phyloP scores from a whole-genome alignment of 1,140 invertebrate species.

The Drosophila pandora region DNA sequence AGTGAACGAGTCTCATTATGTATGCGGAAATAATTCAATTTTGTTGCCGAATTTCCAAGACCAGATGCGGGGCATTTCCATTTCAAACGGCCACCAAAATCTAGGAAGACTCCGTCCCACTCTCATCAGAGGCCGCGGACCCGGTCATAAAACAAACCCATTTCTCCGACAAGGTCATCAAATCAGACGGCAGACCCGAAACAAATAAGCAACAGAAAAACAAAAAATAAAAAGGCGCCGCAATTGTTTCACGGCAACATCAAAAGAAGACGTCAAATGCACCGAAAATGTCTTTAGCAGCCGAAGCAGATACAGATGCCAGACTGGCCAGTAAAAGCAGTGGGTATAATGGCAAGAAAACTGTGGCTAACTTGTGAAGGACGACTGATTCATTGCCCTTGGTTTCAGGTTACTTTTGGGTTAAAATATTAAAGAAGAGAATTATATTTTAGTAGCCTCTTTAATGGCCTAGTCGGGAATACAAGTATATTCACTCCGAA shows the following conservation, averaged over 20 bases:
- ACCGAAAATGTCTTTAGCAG: conserved; percentile 58
- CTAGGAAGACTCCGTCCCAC: conserved; percentile 16
- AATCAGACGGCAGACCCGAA: conserved; percentile 45
- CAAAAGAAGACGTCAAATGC: conserved; percentile 61
- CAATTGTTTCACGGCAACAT: conserved; percentile 64
- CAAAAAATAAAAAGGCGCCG: conserved; percentile 19
- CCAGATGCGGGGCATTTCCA: conserved; percentile 35
- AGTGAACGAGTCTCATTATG: conserved; percentile 17
- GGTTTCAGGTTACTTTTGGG: neutral
- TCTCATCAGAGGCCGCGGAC: neutral
- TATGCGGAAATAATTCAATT: conserved; percentile 39
- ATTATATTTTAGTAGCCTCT: too few relatives aligned
- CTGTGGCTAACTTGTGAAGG: neutral
- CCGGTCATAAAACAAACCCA: conserved; percentile 53
- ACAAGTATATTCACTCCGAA: neutral
- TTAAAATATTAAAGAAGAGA: neutral
- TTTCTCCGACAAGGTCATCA: conserved; percentile 60
- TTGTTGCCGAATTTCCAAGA: conserved; percentile 20
- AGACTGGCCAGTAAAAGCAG: conserved; percentile 6
- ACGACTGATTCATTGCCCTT: conserved; percentile 19
- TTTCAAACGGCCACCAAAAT: conserved; percentile 16
- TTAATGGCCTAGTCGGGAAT: too few relatives aligned
- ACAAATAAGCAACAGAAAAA: conserved; percentile 13
- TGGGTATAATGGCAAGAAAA: conserved; percentile 1
- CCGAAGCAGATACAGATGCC: conserved; percentile 11